These are phyloP conservation scores for Actinia equina DNA, from an alignment of 64 coral and sea anemone genomes.

Conservation along the genomic window DNA sequence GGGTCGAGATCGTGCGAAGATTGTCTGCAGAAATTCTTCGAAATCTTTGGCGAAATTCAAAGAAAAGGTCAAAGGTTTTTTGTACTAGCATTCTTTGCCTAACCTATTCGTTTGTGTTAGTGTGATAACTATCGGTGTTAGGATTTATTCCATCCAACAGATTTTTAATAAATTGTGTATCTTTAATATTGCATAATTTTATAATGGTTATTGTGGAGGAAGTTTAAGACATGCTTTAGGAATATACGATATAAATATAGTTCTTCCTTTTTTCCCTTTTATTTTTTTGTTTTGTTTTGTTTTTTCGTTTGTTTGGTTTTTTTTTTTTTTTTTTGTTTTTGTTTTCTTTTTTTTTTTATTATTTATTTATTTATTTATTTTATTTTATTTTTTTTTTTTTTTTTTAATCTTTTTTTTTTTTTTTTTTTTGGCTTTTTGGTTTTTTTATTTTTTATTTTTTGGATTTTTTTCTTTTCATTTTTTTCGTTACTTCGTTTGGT, in stretches of 20 bases:
- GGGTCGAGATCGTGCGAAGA: slow-evolving; percentile 38
- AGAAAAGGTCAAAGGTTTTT: slow-evolving; percentile 37
- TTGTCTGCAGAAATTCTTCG: slow-evolving; percentile 25
- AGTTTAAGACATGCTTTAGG: too few species aligned
- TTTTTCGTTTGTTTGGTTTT: neutral
- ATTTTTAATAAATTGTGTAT: too few species aligned
- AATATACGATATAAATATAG: too few species aligned
- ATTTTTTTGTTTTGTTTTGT: neutral
- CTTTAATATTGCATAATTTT: too few species aligned
- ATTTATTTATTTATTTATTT: neutral
- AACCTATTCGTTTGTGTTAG: neutral
- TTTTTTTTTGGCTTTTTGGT: neutral
- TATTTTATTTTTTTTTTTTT: neutral
- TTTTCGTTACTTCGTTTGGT: too few species aligned
- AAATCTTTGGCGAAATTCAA: slow-evolving; percentile 68
- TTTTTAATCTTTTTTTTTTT: too few species aligned
- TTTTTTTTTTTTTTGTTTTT: too few species aligned
- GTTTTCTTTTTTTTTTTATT: neutral
- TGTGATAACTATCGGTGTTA: neutral
- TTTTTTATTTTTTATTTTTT: neutral
- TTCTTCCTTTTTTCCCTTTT: neutral
- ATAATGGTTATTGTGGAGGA: too few species aligned
- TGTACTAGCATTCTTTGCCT: neutral
- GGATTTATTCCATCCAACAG: too few species aligned
- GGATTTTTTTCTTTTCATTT: too few species aligned